These are phyloP conservation scores for Carposina sasakii DNA, from an alignment of 1,140 invertebrate genomes.

Conservation along the genomic window DNA sequence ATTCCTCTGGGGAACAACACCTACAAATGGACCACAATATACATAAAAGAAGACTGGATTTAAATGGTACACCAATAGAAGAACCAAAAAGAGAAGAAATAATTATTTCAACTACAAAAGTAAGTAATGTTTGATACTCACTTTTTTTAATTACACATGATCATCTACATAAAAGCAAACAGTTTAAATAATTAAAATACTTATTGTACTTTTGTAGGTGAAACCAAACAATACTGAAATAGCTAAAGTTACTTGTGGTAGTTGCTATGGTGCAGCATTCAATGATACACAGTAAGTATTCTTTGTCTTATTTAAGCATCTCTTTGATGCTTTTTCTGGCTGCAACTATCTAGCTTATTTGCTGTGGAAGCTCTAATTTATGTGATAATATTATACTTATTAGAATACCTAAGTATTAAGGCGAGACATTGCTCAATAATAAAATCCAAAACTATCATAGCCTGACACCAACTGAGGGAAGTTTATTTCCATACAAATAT, in stretches of 20 bases:
- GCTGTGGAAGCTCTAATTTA: too few species aligned
- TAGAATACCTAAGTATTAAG: too few species aligned
- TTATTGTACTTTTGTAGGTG: constrained; percentile 58
- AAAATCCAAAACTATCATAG: too few species aligned
- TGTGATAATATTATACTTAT: too few species aligned
- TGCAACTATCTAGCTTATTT: too few species aligned
- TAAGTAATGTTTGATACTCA: constrained; percentile 27
- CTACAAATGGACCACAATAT: constrained; percentile 96
- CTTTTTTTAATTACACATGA: constrained; percentile 21
- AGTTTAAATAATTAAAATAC: too few species aligned
- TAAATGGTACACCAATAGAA: constrained; percentile 87
- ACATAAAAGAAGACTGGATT: constrained; percentile 90
- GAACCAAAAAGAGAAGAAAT: constrained; percentile 86
- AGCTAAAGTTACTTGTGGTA: constrained; percentile 72
- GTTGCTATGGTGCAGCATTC: constrained; percentile 90
- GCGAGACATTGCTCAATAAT: too few species aligned
- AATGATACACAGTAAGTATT: constrained; percentile 78
- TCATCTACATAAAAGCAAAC: too few species aligned
- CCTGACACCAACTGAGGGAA: too few species aligned
- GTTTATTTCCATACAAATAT: too few species aligned
- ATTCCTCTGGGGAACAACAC: constrained; percentile 96
- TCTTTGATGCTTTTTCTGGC: too few species aligned
- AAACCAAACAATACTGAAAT: constrained; percentile 55
- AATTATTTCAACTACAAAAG: constrained; percentile 57
- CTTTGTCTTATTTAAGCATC: too few species aligned